Evolutionary conservation across 2,888 invertebrate genomes (phyloP), one percentile per base, ranked within the genome.

Genomic region (Zaprionus obscuricornis): DNA sequence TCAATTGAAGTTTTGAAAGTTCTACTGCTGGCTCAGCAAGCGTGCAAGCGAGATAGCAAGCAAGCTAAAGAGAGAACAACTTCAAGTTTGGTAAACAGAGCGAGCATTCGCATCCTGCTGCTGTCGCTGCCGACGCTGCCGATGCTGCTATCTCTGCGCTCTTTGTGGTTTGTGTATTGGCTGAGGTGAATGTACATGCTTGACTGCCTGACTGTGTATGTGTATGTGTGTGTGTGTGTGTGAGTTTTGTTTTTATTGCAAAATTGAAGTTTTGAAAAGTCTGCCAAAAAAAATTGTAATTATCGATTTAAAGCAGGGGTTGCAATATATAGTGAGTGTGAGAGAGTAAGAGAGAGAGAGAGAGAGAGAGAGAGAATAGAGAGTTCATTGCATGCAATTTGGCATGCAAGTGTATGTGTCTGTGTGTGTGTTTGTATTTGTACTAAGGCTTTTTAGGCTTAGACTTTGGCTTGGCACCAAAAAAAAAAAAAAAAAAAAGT

Each of bases 321-420:
- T n/a, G n/a, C n/a, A n/a, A n/a, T n/a, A n/a, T n/a, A n/a, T n/a
- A n/a, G n/a, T n/a, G n/a, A n/a, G n/a, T n/a, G n/a, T n/a, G n/a
- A n/a, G n/a, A n/a, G n/a, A n/a, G n/a, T n/a, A n/a, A n/a, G n/a
- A n/a, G n/a, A n/a, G n/a, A n/a, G n/a, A n/a, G n/a, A n/a, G n/a
- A n/a, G 14, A 40, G 13, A 26, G 14, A 29, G n/a, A 24, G 10
- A 27, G n/a, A 27, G 43, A 8, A 43, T 20, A 47, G 26, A 42
- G 39, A 81, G 86, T 86, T 81, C 77, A 76, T 72, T 73, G 78
- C 62, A 73, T 76, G 69, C 57, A 49, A 73, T 84, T 69, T 84
- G 63, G 74, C 56, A 59, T 62, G 45, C 37, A 47, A 27, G 27
- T 10, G 24, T 33, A 50, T 5, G 46, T 14, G 18, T 17, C 31